phyloP scores from a whole-genome alignment of 2,888 invertebrate species.

The Dioctria rufipes region DNA sequence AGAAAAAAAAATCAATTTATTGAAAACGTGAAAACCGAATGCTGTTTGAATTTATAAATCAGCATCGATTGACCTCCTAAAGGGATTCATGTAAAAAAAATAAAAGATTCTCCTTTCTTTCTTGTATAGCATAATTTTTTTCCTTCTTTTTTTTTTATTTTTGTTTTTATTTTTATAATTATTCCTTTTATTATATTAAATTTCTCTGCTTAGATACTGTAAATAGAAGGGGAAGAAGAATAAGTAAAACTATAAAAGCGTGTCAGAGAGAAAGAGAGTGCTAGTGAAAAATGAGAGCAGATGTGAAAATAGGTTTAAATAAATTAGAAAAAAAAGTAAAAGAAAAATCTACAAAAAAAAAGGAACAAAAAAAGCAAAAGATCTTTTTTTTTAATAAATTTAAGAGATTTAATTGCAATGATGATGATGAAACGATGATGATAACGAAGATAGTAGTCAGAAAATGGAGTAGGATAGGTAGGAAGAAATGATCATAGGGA shows the following conservation, averaged over 20 bases:
- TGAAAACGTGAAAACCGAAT: not conserved
- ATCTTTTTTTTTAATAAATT: constrained; percentile 46
- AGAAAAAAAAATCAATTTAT: not conserved
- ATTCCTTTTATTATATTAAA: constrained; percentile 21
- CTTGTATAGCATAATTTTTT: constrained; percentile 20
- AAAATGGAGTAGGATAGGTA: not conserved
- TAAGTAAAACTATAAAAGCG: not conserved
- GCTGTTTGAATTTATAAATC: too few species aligned
- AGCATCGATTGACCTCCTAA: not conserved
- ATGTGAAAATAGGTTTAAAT: too few species aligned
- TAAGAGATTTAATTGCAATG: constrained; percentile 45
- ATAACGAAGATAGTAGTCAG: too few species aligned
- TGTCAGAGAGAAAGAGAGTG: not conserved
- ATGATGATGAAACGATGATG: too few species aligned
- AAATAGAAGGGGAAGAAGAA: constrained; percentile 7
- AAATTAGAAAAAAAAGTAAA: too few species aligned
- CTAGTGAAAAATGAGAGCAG: not conserved
- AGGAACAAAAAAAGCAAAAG: constrained; percentile 48
- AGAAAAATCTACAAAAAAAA: not conserved
- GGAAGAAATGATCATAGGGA: constrained; percentile 1
- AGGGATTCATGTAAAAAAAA: not conserved
- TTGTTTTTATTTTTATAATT: constrained; percentile 3
- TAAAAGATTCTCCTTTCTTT: constrained; percentile 1
- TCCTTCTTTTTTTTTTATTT: constrained; percentile 2
- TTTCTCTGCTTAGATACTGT: constrained; percentile 42